Percentiles rank a stretch among this genome's conserved stretches.
Conservation (phyloP, 2,797 vertebrate species). For the Paratrypauchen microcephalus region DNA sequence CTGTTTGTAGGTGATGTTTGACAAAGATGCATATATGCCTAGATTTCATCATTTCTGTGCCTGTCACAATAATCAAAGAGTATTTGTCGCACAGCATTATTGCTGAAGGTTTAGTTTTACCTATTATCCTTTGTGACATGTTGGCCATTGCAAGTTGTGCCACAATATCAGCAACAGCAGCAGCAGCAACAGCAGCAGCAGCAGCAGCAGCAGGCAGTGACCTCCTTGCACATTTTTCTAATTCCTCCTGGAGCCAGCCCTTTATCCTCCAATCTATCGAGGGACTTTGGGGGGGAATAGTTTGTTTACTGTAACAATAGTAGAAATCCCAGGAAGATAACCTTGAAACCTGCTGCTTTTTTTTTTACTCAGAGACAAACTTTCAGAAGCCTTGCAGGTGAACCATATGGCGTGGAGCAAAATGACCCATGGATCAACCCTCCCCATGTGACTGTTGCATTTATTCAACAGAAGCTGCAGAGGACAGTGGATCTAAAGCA, state of each 20-base stretch:
- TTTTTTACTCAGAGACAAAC: slow-evolving; percentile 29
- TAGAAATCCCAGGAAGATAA: neutral
- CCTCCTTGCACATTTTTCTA: slow-evolving; percentile 9
- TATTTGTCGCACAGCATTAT: slow-evolving; percentile 3
- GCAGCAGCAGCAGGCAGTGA: neutral
- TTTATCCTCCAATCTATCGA: slow-evolving; percentile 3
- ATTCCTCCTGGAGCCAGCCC: slow-evolving; percentile 7
- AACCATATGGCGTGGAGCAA: slow-evolving; percentile 50
- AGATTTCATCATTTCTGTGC: slow-evolving; percentile 36
- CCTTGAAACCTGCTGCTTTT: slow-evolving; percentile 2
- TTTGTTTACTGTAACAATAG: slow-evolving; percentile 10
- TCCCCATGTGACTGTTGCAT: slow-evolving; percentile 51
- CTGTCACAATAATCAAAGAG: slow-evolving; percentile 20
- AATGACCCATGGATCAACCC: slow-evolving; percentile 57
- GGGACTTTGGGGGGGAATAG: neutral
- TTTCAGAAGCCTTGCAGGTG: slow-evolving; percentile 40
- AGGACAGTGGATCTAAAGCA: slow-evolving; percentile 18
- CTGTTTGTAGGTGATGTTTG: slow-evolving; percentile 14
- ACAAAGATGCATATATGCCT: neutral
- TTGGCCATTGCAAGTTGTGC: slow-evolving; percentile 31
- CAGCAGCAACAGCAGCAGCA: neutral
- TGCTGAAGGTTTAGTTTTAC: neutral
- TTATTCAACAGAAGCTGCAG: slow-evolving; percentile 52
- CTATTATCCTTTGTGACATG: neutral
- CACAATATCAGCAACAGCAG: neutral